Evolutionary conservation across 2,797 vertebrate genomes (phyloP).

Genomic region (Enteromius fasciolatus): DNA sequence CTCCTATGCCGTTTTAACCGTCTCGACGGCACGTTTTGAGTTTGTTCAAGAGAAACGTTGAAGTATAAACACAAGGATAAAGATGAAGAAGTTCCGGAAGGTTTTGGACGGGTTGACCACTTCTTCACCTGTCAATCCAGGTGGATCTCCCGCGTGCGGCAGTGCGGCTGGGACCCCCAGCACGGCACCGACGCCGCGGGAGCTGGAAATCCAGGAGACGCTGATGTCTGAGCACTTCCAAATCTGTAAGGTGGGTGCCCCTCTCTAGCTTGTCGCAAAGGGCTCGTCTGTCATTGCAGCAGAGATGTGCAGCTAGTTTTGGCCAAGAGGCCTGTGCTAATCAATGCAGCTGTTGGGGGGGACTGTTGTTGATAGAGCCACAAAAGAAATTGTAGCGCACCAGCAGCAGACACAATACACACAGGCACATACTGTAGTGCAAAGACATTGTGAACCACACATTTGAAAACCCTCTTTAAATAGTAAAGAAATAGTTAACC

Average conservation of each 20-base stretch:
- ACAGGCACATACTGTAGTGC: neutral
- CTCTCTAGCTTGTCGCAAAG: constrained; percentile 2
- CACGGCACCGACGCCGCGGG: constrained; percentile 79
- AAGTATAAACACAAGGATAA: constrained; percentile 19
- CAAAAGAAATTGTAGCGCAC: constrained; percentile 27
- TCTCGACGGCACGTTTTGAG: constrained; percentile 54
- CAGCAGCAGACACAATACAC: neutral
- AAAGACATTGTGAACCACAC: neutral
- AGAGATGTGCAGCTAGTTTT: constrained; percentile 28
- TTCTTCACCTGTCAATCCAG: constrained; percentile 86
- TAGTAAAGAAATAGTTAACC: neutral
- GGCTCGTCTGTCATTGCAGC: constrained; percentile 26
- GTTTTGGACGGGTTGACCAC: constrained; percentile 96
- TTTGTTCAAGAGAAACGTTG: constrained; percentile 25
- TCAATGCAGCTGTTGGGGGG: constrained; percentile 18
- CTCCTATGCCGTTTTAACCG: constrained; percentile 51
- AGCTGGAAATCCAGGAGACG: constrained; percentile 90
- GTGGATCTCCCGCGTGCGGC: constrained; percentile 80
- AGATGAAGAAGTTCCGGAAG: constrained; percentile 98
- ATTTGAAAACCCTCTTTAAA: neutral
- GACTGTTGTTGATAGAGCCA: constrained; percentile 13
- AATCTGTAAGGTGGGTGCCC: constrained; percentile 90
- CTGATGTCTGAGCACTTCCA: constrained; percentile 95
- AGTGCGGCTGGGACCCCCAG: constrained; percentile 82
- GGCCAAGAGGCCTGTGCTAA: constrained; percentile 12